Base-by-base conservation (phyloP, 2,888 invertebrate genomes). In the Oscheius myriophilus region DNA sequence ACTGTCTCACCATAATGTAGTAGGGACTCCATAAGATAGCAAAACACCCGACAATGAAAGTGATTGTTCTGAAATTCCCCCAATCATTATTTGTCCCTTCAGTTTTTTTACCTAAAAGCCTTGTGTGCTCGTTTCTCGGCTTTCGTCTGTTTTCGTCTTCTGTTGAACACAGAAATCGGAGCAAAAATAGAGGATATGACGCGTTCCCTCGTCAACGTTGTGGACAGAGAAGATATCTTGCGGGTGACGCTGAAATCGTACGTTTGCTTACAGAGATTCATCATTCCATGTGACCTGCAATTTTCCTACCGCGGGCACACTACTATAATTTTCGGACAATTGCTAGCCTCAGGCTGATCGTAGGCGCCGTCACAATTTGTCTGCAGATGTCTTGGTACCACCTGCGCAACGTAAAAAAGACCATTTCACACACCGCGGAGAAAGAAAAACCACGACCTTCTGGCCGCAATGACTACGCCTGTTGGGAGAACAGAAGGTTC, bases 1-100 rank as follows among this genome's bases (percentile, higher is more conserved):
- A 1, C 9, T 1, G 16, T 39, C 70, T 55, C 43, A 84, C 84
- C 81, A 86, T 82, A 18, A 86, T 82, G 62, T 84, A 87, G 61
- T 87, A 86, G 4, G 86, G 86, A 21, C 86, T 85, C 86, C 86
- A 87, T 45, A 87, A 75, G 49, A 86, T 78, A 14, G 85, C 86
- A 71, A 86, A 86, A 52, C 83, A 79, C 26, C 86, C 86, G 21
- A 86, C 85, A 59, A 86, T 87, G 70, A 86, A 84, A 16, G 86
- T 87, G 59, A 86, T 86, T 3, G 87, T 86, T 54, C 86, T 79
- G 70, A 80, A 80, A 64, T 7, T 7, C 6, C 33, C 33, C 33
- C n/a, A 11, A 43, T 42, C 43, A n/a, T 16, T 45, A 26, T 21
- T 7, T 1, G 26, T 16, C 14, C n/a, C 46, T 18, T 4, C 9